Percentiles rank a stretch among this genome's conserved stretches.
These are phyloP conservation scores for Chamaedrilus cognettii DNA, from an alignment of 2,888 invertebrate species.

Conservation along the genomic window DNA sequence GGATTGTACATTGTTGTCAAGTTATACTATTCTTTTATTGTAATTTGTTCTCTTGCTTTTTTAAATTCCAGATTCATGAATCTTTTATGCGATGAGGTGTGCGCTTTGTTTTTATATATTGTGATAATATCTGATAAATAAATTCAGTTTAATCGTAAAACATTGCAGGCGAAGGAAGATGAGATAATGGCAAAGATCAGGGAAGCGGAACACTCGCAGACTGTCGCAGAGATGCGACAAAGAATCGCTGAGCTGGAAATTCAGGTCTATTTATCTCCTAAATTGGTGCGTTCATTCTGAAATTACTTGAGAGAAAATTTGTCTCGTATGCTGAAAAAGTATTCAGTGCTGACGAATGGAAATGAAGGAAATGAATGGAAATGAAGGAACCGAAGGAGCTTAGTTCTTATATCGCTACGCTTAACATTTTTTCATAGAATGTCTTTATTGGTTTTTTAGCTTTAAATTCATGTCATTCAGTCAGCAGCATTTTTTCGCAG, in stretches of 20 bases:
- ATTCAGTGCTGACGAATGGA: not conserved
- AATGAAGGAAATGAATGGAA: not conserved
- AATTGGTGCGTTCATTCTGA: not conserved
- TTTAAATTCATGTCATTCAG: too few species aligned
- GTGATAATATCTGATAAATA: too few species aligned
- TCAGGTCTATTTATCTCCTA: conserved; percentile 47
- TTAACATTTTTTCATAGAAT: too few species aligned
- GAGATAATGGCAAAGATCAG: conserved; percentile 90
- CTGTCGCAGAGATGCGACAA: conserved; percentile 88
- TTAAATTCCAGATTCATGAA: too few species aligned
- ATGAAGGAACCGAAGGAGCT: not conserved
- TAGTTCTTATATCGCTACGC: too few species aligned
- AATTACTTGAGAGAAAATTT: conserved; percentile 1
- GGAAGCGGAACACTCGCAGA: conserved; percentile 92
- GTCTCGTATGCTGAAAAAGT: not conserved
- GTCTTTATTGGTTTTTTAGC: too few species aligned
- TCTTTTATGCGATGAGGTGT: too few species aligned
- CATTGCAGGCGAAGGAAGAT: conserved; percentile 75
- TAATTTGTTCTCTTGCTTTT: too few species aligned
- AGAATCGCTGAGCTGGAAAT: conserved; percentile 89
- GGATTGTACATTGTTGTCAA: too few species aligned
- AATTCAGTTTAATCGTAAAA: too few species aligned
- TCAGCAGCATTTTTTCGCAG: not conserved
- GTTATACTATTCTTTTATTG: too few species aligned
- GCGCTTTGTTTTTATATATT: too few species aligned